Evolutionary conservation across 2,113 vertebrate genomes (phyloP).

Genomic region (Callipepla californica): DNA sequence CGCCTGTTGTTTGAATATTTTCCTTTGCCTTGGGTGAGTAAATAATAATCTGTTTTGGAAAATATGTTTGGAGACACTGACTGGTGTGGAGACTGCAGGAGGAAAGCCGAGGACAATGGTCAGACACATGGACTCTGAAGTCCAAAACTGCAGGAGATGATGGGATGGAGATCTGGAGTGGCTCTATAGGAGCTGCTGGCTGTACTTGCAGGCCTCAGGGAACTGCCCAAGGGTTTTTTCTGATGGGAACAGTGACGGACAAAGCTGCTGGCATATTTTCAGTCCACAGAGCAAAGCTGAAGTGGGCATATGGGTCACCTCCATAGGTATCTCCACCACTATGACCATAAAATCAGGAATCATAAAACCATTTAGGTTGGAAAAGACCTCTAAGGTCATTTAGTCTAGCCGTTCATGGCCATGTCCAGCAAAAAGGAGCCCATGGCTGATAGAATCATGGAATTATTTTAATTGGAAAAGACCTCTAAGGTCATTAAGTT

Average conservation of each 20-base stretch:
- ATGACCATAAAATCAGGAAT: background rate
- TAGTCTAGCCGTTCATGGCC: no score
- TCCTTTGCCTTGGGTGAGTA: constrained; percentile 19
- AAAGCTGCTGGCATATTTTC: background rate
- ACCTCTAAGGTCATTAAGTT: background rate
- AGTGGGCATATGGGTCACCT: background rate
- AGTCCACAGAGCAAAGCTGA: background rate
- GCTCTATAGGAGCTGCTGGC: background rate
- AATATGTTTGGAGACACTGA: background rate
- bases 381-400: no score
- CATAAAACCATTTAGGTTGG: background rate
- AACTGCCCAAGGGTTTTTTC: background rate
- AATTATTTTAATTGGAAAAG: background rate
- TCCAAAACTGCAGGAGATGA: background rate
- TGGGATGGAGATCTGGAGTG: background rate
- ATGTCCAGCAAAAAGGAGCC: no score
- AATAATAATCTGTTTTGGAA: constrained; percentile 8
- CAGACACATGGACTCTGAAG: rapidly evolving
- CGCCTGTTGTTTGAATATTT: background rate
- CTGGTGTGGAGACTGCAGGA: background rate
- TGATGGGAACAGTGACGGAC: background rate
- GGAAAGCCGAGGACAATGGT: background rate
- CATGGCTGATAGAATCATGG: background rate
- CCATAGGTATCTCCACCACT: background rate
- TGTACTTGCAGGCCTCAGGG: rapidly evolving